Conservation (phyloP, 2,888 invertebrate species). For the Eupeodes luniger region DNA sequence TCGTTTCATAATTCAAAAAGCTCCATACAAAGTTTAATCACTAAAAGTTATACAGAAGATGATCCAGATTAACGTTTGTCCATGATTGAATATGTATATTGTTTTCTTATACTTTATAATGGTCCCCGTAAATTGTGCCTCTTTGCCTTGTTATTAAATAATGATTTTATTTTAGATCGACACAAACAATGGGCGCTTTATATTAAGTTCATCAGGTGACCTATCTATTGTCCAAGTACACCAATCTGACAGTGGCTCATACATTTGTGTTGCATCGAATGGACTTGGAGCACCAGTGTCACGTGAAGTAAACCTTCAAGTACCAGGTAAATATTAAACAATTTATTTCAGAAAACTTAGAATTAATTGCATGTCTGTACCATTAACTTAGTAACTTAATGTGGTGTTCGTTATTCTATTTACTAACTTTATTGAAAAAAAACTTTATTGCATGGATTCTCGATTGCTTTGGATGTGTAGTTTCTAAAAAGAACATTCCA, state of each 20-base stretch:
- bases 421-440: slow-evolving; percentile 58
- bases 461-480: slow-evolving; percentile 46
- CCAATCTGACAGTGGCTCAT: slow-evolving; percentile 92
- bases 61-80: too few relatives aligned
- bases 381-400: slow-evolving; percentile 45
- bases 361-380: slow-evolving; percentile 43
- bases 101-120: too few relatives aligned
- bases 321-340: slow-evolving; percentile 87
- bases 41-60: too few relatives aligned
- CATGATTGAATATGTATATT: too few relatives aligned
- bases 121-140: too few relatives aligned
- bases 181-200: slow-evolving; percentile 89
- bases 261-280: slow-evolving; percentile 94
- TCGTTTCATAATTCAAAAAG: too few relatives aligned
- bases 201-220: slow-evolving; percentile 89
- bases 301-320: slow-evolving; percentile 88
- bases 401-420: slow-evolving; percentile 77
- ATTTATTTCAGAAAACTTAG: not conserved
- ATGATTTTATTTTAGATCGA: slow-evolving; percentile 87
- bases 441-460: slow-evolving; percentile 70
- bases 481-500: slow-evolving; percentile 79
- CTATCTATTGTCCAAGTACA: slow-evolving; percentile 93
- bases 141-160: not conserved
- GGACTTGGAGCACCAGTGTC: slow-evolving; percentile 88
- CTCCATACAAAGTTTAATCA: too few relatives aligned